Percentiles rank a stretch among this genome's conserved stretches.
phyloP scores from a whole-genome alignment of 2,888 invertebrate genomes.

The Meliscaeva auricollis region DNA sequence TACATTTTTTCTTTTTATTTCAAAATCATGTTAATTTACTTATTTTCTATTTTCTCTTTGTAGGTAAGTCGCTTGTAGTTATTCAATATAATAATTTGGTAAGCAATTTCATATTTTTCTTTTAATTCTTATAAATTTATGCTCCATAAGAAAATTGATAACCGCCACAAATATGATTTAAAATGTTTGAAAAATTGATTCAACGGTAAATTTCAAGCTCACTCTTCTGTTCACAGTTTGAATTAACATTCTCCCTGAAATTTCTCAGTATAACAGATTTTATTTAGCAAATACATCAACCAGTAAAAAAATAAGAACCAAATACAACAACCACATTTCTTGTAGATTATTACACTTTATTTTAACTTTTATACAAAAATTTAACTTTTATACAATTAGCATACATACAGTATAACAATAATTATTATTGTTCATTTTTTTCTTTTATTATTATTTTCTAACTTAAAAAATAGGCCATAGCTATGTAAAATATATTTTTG shows the following conservation, averaged over 20 bases:
- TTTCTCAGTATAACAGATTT: constrained; percentile 2
- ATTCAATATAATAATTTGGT: no score
- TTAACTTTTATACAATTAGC: constrained; percentile 45
- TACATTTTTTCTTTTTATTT: no score
- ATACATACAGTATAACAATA: constrained; percentile 40
- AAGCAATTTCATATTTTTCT: no score
- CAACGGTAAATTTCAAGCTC: neutral
- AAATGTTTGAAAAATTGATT: neutral
- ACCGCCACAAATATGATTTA: no score
- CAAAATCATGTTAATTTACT: no score
- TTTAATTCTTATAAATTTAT: no score
- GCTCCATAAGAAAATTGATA: no score
- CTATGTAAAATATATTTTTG: neutral
- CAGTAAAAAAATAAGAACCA: neutral
- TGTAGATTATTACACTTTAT: constrained; percentile 56
- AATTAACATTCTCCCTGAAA: neutral
- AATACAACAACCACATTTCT: constrained; percentile 20
- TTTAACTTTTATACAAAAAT: constrained; percentile 58
- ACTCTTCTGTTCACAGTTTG: neutral
- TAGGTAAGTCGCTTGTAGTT: no score
- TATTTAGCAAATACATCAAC: neutral
- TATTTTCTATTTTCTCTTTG: no score
- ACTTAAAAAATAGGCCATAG: constrained; percentile 42
- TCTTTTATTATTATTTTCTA: constrained; percentile 49
- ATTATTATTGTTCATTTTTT: constrained; percentile 27